phyloP scores from a whole-genome alignment of 2,797 vertebrate species.

The Sylvia borin region DNA sequence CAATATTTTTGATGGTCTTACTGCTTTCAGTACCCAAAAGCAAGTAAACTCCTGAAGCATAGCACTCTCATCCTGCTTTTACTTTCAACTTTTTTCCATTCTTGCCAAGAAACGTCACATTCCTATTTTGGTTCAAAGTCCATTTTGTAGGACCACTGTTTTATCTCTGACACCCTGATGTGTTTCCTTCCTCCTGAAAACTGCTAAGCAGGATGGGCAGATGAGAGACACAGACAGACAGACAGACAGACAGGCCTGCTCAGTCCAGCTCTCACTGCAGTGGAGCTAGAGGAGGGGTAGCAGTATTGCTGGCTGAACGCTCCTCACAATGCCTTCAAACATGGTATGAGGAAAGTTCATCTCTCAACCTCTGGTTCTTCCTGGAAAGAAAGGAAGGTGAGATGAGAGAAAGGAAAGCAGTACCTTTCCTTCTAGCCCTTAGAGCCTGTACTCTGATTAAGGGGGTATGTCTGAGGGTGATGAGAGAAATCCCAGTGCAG shows the following conservation, averaged over 20 bases:
- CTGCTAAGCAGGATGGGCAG: background rate
- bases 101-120: background rate
- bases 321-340: fast-evolving
- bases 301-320: background rate
- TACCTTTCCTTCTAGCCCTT: background rate
- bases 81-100: background rate
- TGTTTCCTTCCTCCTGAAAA: background rate
- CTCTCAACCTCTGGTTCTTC: background rate
- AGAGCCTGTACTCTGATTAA: background rate
- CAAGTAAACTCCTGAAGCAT: background rate
- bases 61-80: background rate
- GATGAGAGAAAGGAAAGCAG: background rate
- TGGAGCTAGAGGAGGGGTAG: background rate
- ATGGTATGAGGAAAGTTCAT: background rate
- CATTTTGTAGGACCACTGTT: background rate
- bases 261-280: background rate
- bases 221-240: background rate
- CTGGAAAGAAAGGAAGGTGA: background rate
- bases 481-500: background rate
- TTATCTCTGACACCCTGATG: background rate
- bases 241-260: background rate
- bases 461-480: background rate
- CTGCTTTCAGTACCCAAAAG: background rate
- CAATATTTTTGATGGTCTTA: background rate
- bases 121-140: background rate